Evolutionary conservation across 2,888 invertebrate species (phyloP).

Genomic region (Tuberolachnus salignus): DNA sequence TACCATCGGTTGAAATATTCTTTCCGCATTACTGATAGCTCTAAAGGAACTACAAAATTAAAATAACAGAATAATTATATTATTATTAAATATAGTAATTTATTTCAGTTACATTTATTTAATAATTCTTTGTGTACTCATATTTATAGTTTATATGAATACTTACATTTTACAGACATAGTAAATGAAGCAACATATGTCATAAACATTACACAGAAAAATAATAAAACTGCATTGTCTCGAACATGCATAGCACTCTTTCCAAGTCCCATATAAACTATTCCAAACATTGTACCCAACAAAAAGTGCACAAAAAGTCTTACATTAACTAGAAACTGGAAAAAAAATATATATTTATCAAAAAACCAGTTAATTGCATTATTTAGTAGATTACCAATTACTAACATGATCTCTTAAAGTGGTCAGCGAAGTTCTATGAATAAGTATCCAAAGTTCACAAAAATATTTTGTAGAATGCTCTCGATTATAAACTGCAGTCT

Average conservation of each 20-base stretch:
- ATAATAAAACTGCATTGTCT: constrained; percentile 48
- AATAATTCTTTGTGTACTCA: not conserved
- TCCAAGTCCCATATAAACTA: constrained; percentile 41
- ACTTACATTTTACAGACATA: constrained; percentile 10
- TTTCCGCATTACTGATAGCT: constrained; percentile 79
- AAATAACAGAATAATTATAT: not conserved
- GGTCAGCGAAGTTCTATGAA: constrained; percentile 33
- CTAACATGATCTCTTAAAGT: constrained; percentile 49
- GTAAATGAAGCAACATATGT: constrained; percentile 44
- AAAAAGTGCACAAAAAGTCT: constrained; percentile 48
- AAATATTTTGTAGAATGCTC: constrained; percentile 41
- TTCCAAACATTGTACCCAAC: constrained; percentile 46
- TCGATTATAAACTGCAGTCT: constrained; percentile 15
- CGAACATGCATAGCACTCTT: constrained; percentile 39
- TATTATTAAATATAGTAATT: constrained; percentile 2
- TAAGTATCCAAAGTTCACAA: constrained; percentile 37
- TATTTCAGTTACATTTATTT: not conserved
- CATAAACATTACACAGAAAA: constrained; percentile 53
- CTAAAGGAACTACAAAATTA: constrained; percentile 75
- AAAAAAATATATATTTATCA: constrained; percentile 2
- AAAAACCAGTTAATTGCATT: not conserved
- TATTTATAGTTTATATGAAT: too few species aligned
- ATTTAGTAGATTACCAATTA: constrained; percentile 2
- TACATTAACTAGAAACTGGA: constrained; percentile 42
- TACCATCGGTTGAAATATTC: constrained; percentile 93